These are phyloP conservation scores for Pristionchus mayeri DNA, from an alignment of 2,888 invertebrate species.

Conservation along the genomic window DNA sequence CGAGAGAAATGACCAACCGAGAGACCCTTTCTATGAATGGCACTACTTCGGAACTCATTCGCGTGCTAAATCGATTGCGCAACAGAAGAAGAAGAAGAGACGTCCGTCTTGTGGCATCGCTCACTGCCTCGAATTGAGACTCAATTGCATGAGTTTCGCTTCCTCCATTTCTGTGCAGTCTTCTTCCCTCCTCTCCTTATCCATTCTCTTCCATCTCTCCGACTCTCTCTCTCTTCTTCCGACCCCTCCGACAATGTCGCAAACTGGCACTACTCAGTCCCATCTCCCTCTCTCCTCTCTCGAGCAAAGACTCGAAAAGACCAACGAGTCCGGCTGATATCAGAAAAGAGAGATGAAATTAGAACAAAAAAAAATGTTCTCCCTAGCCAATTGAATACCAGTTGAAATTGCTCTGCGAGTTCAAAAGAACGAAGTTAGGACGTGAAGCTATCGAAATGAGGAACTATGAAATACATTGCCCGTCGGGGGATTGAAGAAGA, in stretches of 20 bases:
- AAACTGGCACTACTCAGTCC: constrained; percentile 33
- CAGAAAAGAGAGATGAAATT: constrained; percentile 18
- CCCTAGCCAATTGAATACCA: background rate
- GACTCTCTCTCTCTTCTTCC: background rate
- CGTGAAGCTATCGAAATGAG: background rate
- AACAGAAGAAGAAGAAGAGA: background rate
- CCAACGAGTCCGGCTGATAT: constrained; percentile 1
- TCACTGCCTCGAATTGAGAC: background rate
- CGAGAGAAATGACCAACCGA: background rate
- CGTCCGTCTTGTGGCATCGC: background rate
- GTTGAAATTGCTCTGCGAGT: background rate
- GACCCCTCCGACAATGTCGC: constrained; percentile 27
- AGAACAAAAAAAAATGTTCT: background rate
- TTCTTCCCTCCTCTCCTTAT: constrained; percentile 6
- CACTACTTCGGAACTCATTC: too few species aligned
- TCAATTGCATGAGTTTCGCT: constrained; percentile 40
- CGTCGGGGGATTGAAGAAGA: background rate
- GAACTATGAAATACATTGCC: background rate
- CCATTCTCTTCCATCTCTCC: too few species aligned
- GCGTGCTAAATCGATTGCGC: background rate
- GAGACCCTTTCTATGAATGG: background rate
- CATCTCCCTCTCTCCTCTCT: constrained; percentile 17
- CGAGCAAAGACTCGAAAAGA: constrained; percentile 19
- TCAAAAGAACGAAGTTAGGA: background rate
- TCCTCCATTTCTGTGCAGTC: background rate